These are phyloP conservation scores for Saccopteryx leptura DNA, from an alignment of 2,113 vertebrate species.

Conservation along the genomic window DNA sequence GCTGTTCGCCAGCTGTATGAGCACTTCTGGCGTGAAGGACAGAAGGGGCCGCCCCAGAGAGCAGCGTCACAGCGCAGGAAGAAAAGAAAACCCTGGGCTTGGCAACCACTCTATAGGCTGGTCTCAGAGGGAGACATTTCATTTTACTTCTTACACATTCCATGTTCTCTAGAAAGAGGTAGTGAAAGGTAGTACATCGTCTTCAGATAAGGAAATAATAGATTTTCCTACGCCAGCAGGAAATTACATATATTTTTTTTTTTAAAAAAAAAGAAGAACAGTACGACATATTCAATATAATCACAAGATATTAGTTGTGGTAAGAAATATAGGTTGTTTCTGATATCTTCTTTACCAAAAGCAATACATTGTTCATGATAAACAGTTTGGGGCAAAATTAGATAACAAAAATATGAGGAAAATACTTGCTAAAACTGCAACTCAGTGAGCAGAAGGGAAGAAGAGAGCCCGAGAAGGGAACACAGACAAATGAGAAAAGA, in stretches of 20 bases:
- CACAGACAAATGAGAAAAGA: neutral
- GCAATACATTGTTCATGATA: neutral
- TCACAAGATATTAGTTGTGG: neutral
- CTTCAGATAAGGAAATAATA: slow-evolving; percentile 55
- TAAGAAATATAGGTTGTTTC: neutral
- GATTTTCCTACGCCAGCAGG: slow-evolving; percentile 54
- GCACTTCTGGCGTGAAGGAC: neutral
- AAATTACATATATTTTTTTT: slow-evolving; percentile 17
- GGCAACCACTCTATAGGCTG: neutral
- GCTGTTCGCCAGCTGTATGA: neutral
- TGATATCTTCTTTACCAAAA: slow-evolving; percentile 40
- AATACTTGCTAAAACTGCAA: neutral
- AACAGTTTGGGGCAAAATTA: neutral
- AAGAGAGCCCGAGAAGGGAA: neutral
- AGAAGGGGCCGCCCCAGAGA: neutral
- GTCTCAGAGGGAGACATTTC: slow-evolving; percentile 45
- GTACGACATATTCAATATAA: neutral
- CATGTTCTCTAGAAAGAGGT: slow-evolving; percentile 74
- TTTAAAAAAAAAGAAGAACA: neutral
- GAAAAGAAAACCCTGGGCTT: neutral
- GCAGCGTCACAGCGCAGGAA: neutral
- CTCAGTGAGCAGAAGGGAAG: neutral
- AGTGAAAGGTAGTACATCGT: slow-evolving; percentile 54
- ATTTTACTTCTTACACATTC: slow-evolving; percentile 53
- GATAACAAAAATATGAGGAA: neutral